Conservation (phyloP, 2,797 vertebrate genomes). For the Mus minutoides region DNA sequence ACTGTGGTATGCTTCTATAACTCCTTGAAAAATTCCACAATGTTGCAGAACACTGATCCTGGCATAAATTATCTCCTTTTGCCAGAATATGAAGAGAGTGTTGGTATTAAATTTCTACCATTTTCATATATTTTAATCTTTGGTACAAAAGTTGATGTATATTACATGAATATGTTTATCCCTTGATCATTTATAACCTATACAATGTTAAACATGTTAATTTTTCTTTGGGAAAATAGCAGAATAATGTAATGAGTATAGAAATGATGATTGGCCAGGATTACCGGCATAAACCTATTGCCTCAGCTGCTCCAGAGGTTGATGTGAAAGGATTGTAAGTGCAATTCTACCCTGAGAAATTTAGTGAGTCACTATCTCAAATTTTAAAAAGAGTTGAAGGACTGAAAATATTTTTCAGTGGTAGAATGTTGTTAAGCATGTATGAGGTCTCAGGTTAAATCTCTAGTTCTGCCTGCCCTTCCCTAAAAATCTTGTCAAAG, state of each 20-base stretch:
- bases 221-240: background rate
- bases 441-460: background rate
- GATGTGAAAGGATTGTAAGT: background rate
- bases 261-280: background rate
- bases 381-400: background rate
- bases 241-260: background rate
- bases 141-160: background rate
- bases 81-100: background rate
- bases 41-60: background rate
- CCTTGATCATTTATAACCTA: background rate
- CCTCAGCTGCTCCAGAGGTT: background rate
- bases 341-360: background rate
- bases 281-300: background rate
- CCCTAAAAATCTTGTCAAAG: background rate
- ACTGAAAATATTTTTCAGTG: background rate
- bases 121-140: background rate
- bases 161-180: background rate
- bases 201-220: background rate
- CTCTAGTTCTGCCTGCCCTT: background rate
- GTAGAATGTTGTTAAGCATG: background rate
- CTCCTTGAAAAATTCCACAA: background rate
- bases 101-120: background rate
- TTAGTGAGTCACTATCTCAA: background rate
- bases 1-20: background rate
- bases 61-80: background rate